These are phyloP conservation scores for Colius striatus DNA, from an alignment of 2,113 vertebrate genomes.

Conservation along the genomic window DNA sequence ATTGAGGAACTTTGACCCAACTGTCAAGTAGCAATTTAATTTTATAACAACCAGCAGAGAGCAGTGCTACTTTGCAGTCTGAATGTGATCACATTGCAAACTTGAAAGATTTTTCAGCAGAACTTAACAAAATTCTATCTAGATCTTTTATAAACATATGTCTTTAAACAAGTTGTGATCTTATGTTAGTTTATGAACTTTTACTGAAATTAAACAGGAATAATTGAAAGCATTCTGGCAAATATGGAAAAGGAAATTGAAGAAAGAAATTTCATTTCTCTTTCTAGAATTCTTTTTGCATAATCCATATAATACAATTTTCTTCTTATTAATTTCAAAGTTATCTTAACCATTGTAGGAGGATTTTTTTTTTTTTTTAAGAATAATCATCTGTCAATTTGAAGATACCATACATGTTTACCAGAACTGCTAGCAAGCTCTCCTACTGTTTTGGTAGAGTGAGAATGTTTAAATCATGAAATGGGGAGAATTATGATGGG, in stretches of 20 bases:
- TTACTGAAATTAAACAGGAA: background rate
- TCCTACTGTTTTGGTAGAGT: background rate
- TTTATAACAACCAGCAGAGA: constrained; percentile 60
- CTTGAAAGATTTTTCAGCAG: background rate
- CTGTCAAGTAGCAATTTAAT: constrained; percentile 6
- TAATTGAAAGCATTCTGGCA: background rate
- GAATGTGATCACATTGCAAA: background rate
- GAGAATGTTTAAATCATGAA: background rate
- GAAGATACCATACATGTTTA: background rate
- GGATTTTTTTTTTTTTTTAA: background rate
- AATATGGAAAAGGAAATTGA: background rate
- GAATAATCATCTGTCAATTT: background rate
- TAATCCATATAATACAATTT: background rate
- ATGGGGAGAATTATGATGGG: background rate
- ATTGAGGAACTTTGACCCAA: background rate
- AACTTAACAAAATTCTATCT: background rate
- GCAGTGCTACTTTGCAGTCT: constrained; percentile 44
- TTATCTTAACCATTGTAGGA: background rate
- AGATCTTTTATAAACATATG: background rate
- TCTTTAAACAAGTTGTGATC: background rate
- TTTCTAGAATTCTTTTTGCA: background rate
- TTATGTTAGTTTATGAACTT: background rate
- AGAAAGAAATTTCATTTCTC: background rate
- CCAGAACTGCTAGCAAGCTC: background rate
- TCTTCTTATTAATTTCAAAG: background rate